These are phyloP conservation scores for Pseudorectes ferrugineus DNA, from an alignment of 2,113 vertebrate genomes.

Conservation along the genomic window DNA sequence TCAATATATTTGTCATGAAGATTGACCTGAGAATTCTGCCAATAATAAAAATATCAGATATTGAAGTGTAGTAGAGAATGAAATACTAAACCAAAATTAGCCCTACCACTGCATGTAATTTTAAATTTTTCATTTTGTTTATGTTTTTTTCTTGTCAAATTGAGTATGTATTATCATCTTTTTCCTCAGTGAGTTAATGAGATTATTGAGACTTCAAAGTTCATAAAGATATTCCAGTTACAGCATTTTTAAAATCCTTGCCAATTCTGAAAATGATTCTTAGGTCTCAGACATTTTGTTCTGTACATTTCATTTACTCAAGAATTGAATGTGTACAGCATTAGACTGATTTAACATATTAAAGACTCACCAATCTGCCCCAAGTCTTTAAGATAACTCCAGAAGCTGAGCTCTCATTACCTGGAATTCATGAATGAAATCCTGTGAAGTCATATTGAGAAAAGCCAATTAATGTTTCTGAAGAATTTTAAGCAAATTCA, in stretches of 20 bases:
- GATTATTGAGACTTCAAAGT: neutral
- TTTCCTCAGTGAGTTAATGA: neutral
- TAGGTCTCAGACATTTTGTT: neutral
- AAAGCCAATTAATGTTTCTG: neutral
- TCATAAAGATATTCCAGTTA: neutral
- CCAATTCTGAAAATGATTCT: neutral
- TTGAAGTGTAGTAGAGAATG: neutral
- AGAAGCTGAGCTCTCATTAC: neutral
- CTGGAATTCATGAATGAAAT: neutral
- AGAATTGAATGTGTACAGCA: neutral
- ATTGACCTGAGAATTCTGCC: neutral
- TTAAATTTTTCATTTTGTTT: neutral
- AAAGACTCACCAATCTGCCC: neutral
- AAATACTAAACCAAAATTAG: neutral
- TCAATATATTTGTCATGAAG: neutral
- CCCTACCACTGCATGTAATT: neutral
- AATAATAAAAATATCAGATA: neutral
- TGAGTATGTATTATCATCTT: neutral
- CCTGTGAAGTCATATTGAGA: neutral
- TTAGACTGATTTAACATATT: neutral
- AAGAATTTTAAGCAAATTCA: neutral
- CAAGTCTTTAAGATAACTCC: neutral
- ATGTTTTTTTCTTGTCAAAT: neutral
- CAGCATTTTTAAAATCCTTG: fast-evolving
- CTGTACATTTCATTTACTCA: neutral